Conservation (phyloP, 2,888 invertebrate species). For the Esperia sulphurella region DNA sequence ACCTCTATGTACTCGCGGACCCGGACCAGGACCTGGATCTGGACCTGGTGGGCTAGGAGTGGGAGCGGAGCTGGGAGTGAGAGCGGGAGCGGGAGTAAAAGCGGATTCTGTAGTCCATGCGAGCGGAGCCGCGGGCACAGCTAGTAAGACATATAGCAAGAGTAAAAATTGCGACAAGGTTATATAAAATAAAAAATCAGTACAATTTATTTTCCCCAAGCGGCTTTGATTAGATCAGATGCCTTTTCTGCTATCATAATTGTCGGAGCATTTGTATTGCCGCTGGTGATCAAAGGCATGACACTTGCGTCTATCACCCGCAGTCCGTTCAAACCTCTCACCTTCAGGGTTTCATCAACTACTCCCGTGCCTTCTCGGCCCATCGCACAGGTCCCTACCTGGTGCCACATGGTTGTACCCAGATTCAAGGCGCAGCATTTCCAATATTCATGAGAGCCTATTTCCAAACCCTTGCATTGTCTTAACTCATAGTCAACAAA, state of each 20-base stretch:
- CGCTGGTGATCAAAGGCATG: conserved; percentile 80
- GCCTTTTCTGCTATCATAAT: conserved; percentile 83
- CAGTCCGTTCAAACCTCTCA: conserved; percentile 75
- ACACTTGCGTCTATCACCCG: conserved; percentile 82
- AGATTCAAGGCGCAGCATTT: conserved; percentile 34
- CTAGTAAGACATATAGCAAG: too few species aligned
- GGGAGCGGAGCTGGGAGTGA: too few species aligned
- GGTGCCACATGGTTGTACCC: conserved; percentile 81
- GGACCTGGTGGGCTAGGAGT: too few species aligned
- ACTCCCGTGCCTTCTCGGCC: conserved; percentile 37
- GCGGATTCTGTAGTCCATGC: too few species aligned
- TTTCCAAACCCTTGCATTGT: conserved; percentile 42
- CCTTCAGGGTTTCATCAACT: conserved; percentile 43
- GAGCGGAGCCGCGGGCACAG: too few species aligned
- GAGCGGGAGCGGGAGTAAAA: too few species aligned
- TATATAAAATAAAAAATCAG: too few species aligned
- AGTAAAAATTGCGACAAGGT: too few species aligned
- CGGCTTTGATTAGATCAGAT: conserved; percentile 76
- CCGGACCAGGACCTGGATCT: too few species aligned
- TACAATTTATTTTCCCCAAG: conserved; percentile 17
- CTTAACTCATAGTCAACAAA: conserved; percentile 59
- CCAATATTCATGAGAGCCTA: conserved; percentile 39
- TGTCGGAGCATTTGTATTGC: conserved; percentile 80
- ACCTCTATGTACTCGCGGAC: too few species aligned
- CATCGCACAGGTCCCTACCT: conserved; percentile 48